Base-by-base conservation (phyloP, 2,888 invertebrate genomes). In the Silvanus unidentatus region DNA sequence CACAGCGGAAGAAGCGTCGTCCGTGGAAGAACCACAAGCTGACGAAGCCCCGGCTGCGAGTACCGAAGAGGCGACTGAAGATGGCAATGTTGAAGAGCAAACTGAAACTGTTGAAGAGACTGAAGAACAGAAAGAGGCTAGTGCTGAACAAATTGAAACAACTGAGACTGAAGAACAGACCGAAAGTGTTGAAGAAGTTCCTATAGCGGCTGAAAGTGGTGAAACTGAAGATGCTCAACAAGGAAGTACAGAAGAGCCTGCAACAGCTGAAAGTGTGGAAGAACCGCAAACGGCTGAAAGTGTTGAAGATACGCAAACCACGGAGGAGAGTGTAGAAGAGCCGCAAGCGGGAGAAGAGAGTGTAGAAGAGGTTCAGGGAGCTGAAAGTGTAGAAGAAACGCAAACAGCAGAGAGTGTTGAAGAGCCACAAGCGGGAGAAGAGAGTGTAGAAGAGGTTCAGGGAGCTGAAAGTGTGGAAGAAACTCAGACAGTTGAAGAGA, bases 1-100 rank as follows among this genome's bases (percentile, higher is more conserved):
- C 42, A 72, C 73, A 39, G 63, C 75, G 43, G 73, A 75, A 68
- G n/a, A n/a, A n/a, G n/a, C n/a, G n/a, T 16, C 8, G 11, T 15
- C 13, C 5, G 32, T 8, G 13, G 22, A 47, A 36, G 52, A 57
- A 44, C 53, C 54, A 35, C 49, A 48, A 37, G 52, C 40, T 39
- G 44, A 49, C 43, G 59, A 52, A 42, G 52, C 55, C 39, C 49
- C 55, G 22, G 53, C 49, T 3, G 60, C 60, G 42, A 37, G 51
- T 29, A 44, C 43, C 37, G 54, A 48, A 34, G 48, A 36, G 28
- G 50, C 39, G 28, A 56, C 47, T 38, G 55, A 50, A 15, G 48
- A 35, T 38, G 36, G 36, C 32, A 44, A 46, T 34, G 46, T 45
- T 16, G 44, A 43, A 22, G 53, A 52, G 39, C 44, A 47, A 29